Evolutionary conservation across 2,888 invertebrate genomes (phyloP).

Genomic region (Platycheirus rosarum): DNA sequence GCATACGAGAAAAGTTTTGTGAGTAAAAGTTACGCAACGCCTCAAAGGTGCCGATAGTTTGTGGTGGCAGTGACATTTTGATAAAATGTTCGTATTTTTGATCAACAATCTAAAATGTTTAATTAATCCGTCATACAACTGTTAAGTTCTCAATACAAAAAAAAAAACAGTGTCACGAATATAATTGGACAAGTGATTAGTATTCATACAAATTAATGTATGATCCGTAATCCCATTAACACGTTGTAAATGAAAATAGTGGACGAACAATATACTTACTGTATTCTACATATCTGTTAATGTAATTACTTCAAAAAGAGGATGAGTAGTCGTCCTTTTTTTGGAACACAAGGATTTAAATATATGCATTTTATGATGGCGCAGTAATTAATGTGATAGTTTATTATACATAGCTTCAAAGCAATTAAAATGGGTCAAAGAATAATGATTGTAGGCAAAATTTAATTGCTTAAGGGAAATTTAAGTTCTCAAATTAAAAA

Average conservation of each 20-base stretch:
- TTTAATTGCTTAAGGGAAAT: too few relatives aligned
- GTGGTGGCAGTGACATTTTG: not conserved
- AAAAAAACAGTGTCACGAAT: not conserved
- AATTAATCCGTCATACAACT: not conserved
- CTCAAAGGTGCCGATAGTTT: not conserved
- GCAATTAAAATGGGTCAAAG: too few relatives aligned
- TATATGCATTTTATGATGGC: too few relatives aligned
- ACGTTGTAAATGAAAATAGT: not conserved
- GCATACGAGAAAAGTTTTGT: not conserved
- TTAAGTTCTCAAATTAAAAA: too few relatives aligned
- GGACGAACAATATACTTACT: not conserved
- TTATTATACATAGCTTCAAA: too few relatives aligned
- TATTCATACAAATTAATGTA: constrained; percentile 3
- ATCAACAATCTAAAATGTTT: not conserved
- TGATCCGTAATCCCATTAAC: not conserved
- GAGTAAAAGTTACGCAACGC: too few relatives aligned
- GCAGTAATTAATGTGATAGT: too few relatives aligned
- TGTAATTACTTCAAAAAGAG: not conserved
- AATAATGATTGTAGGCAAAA: too few relatives aligned
- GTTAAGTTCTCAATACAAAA: not conserved
- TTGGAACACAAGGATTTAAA: too few relatives aligned
- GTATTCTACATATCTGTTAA: too few relatives aligned
- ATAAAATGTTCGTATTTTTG: not conserved
- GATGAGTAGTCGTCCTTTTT: not conserved
- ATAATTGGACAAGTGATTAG: constrained; percentile 19